Evolutionary conservation across 2,888 invertebrate species (phyloP), one percentile per base, ranked within the genome.

Genomic region (Acanthopleura granulata): DNA sequence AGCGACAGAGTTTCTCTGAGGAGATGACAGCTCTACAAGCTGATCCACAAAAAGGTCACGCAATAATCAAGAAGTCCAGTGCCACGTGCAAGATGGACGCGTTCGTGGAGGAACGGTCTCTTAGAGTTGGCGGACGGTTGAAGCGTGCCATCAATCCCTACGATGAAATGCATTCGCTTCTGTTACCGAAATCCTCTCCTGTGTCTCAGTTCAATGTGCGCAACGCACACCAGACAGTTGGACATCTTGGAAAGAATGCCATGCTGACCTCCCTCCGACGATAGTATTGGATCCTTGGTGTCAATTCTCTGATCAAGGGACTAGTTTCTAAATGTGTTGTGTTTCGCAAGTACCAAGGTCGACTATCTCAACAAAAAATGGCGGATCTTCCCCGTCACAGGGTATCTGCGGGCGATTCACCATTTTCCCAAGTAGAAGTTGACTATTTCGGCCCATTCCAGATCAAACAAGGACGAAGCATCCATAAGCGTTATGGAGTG

Each of bases 401-500:
- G 22, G 12, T 62, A n/a, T n/a, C n/a, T n/a, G n/a, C n/a, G n/a
- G n/a, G n/a, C n/a, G 51, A 73, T 25, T 72, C 75, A 11, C 75
- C 76, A 49, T 79, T 79, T 69, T 49, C 72, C 18, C 12, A 61
- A 18, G 66, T 50, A 25, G 77, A 74, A 9, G 49, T 73, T n/a
- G 79, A 78, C 62, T 78, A 74, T 30, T 78, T 78, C 72, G 76
- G 76, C 14, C 75, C 76, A 3, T 79, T 72, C 57, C 15, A 16
- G n/a, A 51, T 77, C 14, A 79, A 79, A 73, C 49, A 72, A 27
- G 78, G 78, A 15, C 61, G 77, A 12, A 40, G 49, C 16, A 50
- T 49, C 3, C 50, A 49, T 16, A 79, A 79, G 40, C 61, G 78
- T 49, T 79, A 79, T 73, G 79, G 77, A 22, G 77, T 78, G 18